Evolutionary conservation across 2,113 vertebrate species (phyloP).

Genomic region (Orthonyx spaldingii): DNA sequence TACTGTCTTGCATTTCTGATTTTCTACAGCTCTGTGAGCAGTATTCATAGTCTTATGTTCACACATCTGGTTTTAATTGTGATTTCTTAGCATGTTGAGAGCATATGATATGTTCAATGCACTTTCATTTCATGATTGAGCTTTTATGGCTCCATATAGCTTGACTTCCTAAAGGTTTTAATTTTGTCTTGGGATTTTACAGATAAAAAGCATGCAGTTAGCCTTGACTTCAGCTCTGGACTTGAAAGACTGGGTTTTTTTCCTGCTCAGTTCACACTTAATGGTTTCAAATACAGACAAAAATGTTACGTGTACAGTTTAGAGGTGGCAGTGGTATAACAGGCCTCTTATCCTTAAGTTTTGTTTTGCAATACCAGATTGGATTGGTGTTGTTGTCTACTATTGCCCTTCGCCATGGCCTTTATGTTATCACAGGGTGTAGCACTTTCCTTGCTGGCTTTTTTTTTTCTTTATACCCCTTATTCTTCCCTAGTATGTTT

Average conservation of each 20-base stretch:
- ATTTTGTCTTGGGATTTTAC: not conserved
- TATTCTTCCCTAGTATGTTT: not conserved
- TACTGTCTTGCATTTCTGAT: not conserved
- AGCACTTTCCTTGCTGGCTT: not conserved
- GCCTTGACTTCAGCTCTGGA: not conserved
- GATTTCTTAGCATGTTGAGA: not conserved
- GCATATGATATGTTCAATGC: not conserved
- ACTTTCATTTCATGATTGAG: not conserved
- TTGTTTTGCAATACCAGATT: not conserved
- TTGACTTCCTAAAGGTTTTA: not conserved
- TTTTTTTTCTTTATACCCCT: not conserved
- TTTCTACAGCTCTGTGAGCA: not conserved
- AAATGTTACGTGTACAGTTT: not conserved
- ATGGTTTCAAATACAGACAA: not conserved
- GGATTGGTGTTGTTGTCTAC: not conserved
- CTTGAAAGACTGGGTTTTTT: not conserved
- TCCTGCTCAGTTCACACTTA: not conserved
- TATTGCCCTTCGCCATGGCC: not conserved
- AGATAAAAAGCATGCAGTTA: not conserved
- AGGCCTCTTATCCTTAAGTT: not conserved
- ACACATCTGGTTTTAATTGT: not conserved
- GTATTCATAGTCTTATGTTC: not conserved
- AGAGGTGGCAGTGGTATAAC: not conserved
- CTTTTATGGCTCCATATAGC: not conserved
- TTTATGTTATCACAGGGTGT: not conserved